These are phyloP conservation scores for Drosophila percnosoma DNA, from an alignment of 2,888 invertebrate genomes.

Conservation along the genomic window DNA sequence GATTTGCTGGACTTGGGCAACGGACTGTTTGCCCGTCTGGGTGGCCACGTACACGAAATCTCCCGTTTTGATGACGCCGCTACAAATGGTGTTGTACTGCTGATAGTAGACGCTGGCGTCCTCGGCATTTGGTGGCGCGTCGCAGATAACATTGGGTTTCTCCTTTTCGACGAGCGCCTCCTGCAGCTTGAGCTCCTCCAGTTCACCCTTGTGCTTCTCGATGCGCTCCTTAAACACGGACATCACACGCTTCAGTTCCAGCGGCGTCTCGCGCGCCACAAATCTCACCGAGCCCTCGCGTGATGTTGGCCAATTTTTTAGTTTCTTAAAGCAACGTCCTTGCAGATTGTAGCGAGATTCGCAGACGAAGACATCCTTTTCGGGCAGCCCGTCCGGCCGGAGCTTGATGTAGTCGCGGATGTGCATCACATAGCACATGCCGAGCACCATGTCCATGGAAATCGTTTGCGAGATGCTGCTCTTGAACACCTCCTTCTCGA, in stretches of 20 bases:
- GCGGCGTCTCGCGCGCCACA: conserved; percentile 88
- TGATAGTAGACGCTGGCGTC: conserved; percentile 95
- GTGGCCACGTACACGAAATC: conserved; percentile 98
- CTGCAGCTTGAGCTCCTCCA: conserved; percentile 92
- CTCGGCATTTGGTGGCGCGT: conserved; percentile 88
- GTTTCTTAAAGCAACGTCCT: conserved; percentile 95
- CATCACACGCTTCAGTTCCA: conserved; percentile 94
- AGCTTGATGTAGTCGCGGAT: conserved; percentile 97
- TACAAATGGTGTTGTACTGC: conserved; percentile 94
- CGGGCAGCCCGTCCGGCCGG: conserved; percentile 93
- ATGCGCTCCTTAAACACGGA: conserved; percentile 96
- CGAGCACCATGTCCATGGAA: conserved; percentile 93
- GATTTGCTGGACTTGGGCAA: conserved; percentile 96
- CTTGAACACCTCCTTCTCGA: conserved; percentile 97
- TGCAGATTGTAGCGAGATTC: conserved; percentile 96
- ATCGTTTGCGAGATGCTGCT: conserved; percentile 94
- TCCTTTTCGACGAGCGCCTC: conserved; percentile 94
- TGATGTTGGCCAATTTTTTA: conserved; percentile 90
- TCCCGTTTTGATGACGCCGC: conserved; percentile 93
- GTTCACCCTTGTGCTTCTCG: conserved; percentile 95
- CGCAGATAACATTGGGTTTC: conserved; percentile 93
- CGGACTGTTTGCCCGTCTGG: conserved; percentile 94
- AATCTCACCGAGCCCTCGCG: conserved; percentile 88
- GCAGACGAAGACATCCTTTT: conserved; percentile 98
- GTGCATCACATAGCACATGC: conserved; percentile 96